Conservation (phyloP, 2,113 vertebrate genomes). For the Lophochroa leadbeateri region DNA sequence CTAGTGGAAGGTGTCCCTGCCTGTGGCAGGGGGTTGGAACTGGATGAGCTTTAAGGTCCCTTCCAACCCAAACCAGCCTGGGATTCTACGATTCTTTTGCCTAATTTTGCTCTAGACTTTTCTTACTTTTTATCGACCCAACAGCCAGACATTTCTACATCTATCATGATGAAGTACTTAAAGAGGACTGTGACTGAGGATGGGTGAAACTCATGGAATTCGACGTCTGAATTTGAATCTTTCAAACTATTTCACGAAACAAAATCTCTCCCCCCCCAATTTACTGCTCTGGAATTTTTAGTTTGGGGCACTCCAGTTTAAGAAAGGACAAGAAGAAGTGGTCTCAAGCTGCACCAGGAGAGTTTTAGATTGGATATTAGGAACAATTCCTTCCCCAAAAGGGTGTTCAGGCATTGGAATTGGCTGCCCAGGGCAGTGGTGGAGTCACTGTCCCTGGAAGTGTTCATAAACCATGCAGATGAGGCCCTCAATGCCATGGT, state of each 20-base stretch:
- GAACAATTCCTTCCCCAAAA: background rate
- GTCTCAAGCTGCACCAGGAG: background rate
- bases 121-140: background rate
- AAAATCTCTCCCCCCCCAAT: background rate
- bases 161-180: background rate
- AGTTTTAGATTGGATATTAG: background rate
- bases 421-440: background rate
- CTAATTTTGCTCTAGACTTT: background rate
- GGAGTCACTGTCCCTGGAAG: background rate
- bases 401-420: background rate
- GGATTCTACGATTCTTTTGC: background rate
- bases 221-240: background rate
- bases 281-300: background rate
- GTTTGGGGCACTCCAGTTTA: background rate
- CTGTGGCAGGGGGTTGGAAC: background rate
- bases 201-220: background rate
- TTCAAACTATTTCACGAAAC: background rate
- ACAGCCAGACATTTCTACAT: background rate
- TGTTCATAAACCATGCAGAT: background rate
- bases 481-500: background rate
- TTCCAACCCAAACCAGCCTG: background rate
- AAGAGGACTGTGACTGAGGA: background rate
- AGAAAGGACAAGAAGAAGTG: background rate
- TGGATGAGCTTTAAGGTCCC: background rate
- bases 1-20: background rate